Evolutionary conservation across 2,113 vertebrate species (phyloP), one percentile per base, ranked within the genome.

Genomic region (Ochotona princeps): DNA sequence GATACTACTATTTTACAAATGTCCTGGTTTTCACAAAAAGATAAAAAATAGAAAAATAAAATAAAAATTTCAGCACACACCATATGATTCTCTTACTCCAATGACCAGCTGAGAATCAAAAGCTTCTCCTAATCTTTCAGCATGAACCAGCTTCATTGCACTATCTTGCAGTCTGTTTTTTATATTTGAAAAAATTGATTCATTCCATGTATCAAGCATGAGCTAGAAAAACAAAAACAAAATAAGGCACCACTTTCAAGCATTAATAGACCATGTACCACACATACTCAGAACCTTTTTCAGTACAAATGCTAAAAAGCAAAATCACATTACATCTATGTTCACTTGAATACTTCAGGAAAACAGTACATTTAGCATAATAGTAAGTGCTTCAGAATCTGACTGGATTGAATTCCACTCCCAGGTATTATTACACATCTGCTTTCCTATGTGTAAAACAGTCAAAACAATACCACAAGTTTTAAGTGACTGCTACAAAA

Each of bases 181-280:
- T 96, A 99, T 99, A 97, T 99, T 99, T 97, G 99, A 99, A 98
- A 99, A 99, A 97, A 99, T 99, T 75, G 99, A 99, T 97, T 99
- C 99, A 96, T 99, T 99, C 99, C 99, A 99, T 0, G 99, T 99
- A 97, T 99, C 99, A 96, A 99, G 97, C 99, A 99, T 99, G 75
- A 99, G 98, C 99, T 99, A 97, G 10, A 66, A 80, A 95, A 86
- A 26, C 86, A 88, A 72, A 15, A 96, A 96, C 38, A 78, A 82
- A 97, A 89, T 49, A 72, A 8, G 2, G 14, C 65, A 61, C 92
- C 35, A 97, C 93, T 87, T 92, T 83, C 8, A 61, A 44, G 47
- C 5, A 87, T 84, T 83, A 83, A 78, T 44, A 89, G 75, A 72
- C 7, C 69, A 95, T 92, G 54, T 23, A 67, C 1, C 32, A 47